Percentiles rank a stretch among this genome's conserved stretches.
phyloP scores from a whole-genome alignment of 1,140 invertebrate species.

The Cherax destructor region DNA sequence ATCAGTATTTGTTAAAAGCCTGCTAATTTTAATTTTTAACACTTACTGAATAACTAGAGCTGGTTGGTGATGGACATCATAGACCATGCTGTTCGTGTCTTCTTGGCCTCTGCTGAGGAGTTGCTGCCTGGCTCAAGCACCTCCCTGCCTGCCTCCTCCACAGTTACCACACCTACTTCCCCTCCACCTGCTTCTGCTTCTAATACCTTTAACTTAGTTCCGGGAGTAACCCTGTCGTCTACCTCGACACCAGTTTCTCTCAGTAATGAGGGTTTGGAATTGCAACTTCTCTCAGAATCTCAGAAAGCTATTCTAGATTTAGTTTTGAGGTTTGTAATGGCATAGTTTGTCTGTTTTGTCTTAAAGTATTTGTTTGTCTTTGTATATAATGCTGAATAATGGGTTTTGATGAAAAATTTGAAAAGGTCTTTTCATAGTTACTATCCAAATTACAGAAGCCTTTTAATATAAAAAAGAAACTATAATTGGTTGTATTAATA shows the following conservation, averaged over 20 bases:
- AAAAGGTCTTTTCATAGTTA: too few species aligned
- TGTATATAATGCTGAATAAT: too few species aligned
- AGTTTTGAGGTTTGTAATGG: conserved; percentile 30
- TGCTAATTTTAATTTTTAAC: too few species aligned
- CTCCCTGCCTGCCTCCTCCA: not conserved
- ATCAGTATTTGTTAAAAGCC: too few species aligned
- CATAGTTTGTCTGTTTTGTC: too few species aligned
- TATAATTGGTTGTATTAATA: too few species aligned
- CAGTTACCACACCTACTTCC: not conserved
- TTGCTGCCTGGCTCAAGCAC: conserved; percentile 31
- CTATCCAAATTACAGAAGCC: too few species aligned
- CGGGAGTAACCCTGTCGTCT: conserved; percentile 7
- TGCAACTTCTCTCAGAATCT: conserved; percentile 1
- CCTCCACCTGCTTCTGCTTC: conserved; percentile 8
- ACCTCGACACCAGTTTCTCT: not conserved
- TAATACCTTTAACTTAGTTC: conserved; percentile 8
- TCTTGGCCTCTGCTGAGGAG: conserved; percentile 40
- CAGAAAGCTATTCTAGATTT: conserved; percentile 34
- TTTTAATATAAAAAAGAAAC: too few species aligned
- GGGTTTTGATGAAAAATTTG: too few species aligned
- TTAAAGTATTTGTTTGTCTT: too few species aligned
- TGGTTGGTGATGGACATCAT: conserved; percentile 63
- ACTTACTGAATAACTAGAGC: not conserved
- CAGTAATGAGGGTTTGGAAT: not conserved
- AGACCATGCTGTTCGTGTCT: conserved; percentile 19